These are phyloP conservation scores for Charadrius vociferus DNA, from an alignment of 2,113 vertebrate species.

Conservation along the genomic window DNA sequence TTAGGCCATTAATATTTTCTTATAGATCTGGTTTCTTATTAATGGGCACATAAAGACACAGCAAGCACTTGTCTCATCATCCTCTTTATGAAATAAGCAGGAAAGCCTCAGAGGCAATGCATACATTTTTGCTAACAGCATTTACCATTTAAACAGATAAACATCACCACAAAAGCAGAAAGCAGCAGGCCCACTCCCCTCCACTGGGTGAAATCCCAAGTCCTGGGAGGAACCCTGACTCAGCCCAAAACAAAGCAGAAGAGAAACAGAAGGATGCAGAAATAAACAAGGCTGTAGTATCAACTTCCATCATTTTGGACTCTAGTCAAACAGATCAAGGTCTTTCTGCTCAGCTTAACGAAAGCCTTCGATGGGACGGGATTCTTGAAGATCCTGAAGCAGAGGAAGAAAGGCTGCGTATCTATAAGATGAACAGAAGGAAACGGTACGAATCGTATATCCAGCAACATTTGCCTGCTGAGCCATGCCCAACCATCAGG, in stretches of 20 bases:
- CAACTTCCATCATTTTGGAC: background rate
- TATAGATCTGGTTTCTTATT: background rate
- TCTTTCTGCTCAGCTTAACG: slow-evolving; percentile 32
- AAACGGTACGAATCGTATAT: slow-evolving; percentile 76
- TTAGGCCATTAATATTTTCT: background rate
- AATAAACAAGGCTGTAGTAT: background rate
- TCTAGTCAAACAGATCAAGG: background rate
- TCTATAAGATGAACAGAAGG: slow-evolving; percentile 81
- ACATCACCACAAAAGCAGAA: slow-evolving; percentile 10
- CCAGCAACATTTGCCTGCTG: slow-evolving; percentile 53
- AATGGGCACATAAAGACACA: background rate
- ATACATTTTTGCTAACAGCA: background rate
- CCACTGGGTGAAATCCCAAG: background rate
- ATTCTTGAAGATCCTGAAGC: slow-evolving; percentile 79
- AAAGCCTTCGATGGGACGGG: slow-evolving; percentile 88
- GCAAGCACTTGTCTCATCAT: background rate
- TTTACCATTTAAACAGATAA: slow-evolving; percentile 72
- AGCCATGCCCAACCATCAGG: background rate
- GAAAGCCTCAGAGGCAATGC: background rate
- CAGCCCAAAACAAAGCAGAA: background rate
- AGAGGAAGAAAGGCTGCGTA: slow-evolving; percentile 80
- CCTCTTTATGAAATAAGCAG: background rate
- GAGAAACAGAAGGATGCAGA: background rate
- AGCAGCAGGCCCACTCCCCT: background rate
- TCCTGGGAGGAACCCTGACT: background rate